phyloP scores from a whole-genome alignment of 1,140 invertebrate genomes.

The Charaxes varanes region DNA sequence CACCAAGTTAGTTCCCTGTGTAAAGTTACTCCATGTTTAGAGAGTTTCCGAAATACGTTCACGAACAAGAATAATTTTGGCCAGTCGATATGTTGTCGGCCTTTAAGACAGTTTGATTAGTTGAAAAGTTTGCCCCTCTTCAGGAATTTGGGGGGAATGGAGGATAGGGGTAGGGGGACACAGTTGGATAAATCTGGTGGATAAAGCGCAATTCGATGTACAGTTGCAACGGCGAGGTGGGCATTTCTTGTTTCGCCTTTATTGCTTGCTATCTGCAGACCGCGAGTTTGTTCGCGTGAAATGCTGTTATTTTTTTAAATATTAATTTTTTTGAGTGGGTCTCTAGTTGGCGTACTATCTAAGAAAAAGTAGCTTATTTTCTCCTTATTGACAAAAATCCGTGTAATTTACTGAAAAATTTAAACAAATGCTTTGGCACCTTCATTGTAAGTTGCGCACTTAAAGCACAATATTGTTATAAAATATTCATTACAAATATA shows the following conservation, averaged over 20 bases:
- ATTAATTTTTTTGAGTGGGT: too few species aligned
- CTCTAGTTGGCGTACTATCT: too few species aligned
- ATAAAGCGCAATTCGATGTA: conserved; percentile 15
- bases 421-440: too few species aligned
- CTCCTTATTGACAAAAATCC: too few species aligned
- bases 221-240: conserved; percentile 1
- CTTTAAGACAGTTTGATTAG: conserved; percentile 60
- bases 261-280: background rate
- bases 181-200: conserved; percentile 19
- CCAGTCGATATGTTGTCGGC: conserved; percentile 43
- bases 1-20: conserved; percentile 5
- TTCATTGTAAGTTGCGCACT: too few species aligned
- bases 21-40: conserved; percentile 10
- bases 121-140: conserved; percentile 39
- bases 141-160: conserved; percentile 17
- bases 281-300: too few species aligned
- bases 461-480: too few species aligned
- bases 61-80: conserved; percentile 38
- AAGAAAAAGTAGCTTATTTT: too few species aligned
- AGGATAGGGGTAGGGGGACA: conserved; percentile 9
- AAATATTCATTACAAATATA: too few species aligned
- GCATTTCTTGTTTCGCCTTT: conserved; percentile 7
- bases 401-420: too few species aligned
- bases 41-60: conserved; percentile 2
- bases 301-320: too few species aligned